Base-by-base conservation (phyloP, 2,888 invertebrate genomes). In the Drosophila paramelanica region DNA sequence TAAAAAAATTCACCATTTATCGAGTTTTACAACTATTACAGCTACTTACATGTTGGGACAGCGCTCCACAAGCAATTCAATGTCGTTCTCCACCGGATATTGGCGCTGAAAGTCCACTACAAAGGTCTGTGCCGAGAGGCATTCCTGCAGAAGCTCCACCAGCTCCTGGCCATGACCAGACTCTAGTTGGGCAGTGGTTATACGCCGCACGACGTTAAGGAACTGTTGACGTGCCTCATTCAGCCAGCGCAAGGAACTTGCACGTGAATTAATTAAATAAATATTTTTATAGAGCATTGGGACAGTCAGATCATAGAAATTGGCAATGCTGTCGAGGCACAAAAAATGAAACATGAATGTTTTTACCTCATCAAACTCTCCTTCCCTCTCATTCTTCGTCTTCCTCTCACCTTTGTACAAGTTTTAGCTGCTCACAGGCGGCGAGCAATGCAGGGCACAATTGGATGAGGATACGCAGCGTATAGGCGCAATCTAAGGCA, bases 221-320 rank as follows among this genome's bases (percentile, higher is more conserved):
- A 93, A 88, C 65, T 94, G 93, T n/a, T 93, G 77, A 33, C 93
- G 89, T 1, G 91, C 89, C 67, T 90, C 89, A 66, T 92, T 92
- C 0, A 93, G 51, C 90, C 91, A 90, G 2, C 59, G 56, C 25
- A 93, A 71, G 43, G 91, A 90, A n/a, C 64, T 73, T 0, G 92
- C 90, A 3, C 75, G 57, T 0, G 81, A 68, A 71, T 92, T 91
- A 3, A 91, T 87, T 2, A 73, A 91, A 51, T 93, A 93, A 25
- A 96, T 90, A 70, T 94, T 94, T 84, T 95, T 94, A 89, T 96
- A 96, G 65, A 98, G 90, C 77, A 94, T 93, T 13, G 96, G 95
- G 75, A 97, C 94, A 5, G 96, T 95, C 79, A 94, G 94, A 77
- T 96, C 96, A 92, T 98, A 98, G 73, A 96, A 94, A 71, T 94